phyloP scores from a whole-genome alignment of 2,888 invertebrate species.

The Thymelicus acteon region DNA sequence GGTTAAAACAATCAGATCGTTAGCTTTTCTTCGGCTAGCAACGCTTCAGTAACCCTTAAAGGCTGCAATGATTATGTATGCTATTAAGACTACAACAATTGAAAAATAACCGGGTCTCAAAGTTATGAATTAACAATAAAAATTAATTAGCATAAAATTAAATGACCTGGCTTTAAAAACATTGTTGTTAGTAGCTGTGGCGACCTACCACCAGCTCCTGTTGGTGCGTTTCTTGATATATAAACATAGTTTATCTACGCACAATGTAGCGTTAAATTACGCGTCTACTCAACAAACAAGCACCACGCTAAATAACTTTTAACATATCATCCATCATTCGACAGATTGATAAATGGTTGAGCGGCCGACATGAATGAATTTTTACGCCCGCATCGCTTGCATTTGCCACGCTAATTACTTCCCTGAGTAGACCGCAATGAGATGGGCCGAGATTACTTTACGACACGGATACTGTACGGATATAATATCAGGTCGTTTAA shows the following conservation, averaged over 20 bases:
- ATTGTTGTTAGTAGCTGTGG: too few relatives aligned
- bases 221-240: too few relatives aligned
- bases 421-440: constrained; percentile 45
- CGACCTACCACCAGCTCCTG: too few relatives aligned
- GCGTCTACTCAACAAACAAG: constrained; percentile 49
- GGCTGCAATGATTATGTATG: too few relatives aligned
- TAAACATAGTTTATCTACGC: neutral
- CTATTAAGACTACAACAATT: too few relatives aligned
- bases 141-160: too few relatives aligned
- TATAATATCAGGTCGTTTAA: neutral
- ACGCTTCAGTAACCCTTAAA: too few relatives aligned
- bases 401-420: constrained; percentile 59
- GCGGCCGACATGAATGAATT: constrained; percentile 64
- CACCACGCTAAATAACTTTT: constrained; percentile 58
- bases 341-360: constrained; percentile 67
- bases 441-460: constrained; percentile 43
- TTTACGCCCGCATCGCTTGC: constrained; percentile 69
- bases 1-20: too few relatives aligned
- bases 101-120: too few relatives aligned
- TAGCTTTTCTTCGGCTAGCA: too few relatives aligned
- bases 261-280: constrained; percentile 7
- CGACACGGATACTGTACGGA: constrained; percentile 25
- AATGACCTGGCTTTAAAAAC: too few relatives aligned
- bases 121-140: too few relatives aligned
- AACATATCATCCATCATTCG: constrained; percentile 67